phyloP scores from a whole-genome alignment of 2,113 vertebrate species.

The Microtus montanus region DNA sequence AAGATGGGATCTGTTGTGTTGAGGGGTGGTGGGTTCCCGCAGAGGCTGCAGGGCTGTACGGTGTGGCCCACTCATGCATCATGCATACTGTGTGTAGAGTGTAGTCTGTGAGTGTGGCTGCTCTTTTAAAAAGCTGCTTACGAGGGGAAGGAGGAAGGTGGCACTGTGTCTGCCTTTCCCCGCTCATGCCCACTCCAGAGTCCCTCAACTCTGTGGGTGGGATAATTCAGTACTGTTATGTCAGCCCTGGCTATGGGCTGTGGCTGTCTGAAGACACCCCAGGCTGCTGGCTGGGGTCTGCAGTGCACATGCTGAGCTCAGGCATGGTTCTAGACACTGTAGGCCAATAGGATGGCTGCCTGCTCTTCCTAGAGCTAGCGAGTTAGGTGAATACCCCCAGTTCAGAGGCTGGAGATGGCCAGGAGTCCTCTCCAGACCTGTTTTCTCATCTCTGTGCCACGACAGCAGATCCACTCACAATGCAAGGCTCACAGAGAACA shows the following conservation, averaged over 20 bases:
- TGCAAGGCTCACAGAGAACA: not conserved
- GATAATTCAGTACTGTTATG: not conserved
- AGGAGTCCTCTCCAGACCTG: not conserved
- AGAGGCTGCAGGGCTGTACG: not conserved
- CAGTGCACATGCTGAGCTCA: not conserved
- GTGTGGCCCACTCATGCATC: fast-evolving
- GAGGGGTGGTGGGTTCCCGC: not conserved
- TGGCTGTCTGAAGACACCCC: not conserved
- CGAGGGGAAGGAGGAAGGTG: not conserved
- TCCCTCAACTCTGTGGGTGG: not conserved
- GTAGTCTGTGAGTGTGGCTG: not conserved
- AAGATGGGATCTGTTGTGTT: not conserved
- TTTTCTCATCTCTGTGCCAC: not conserved
- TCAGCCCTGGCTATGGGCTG: not conserved
- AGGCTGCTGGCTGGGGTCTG: not conserved
- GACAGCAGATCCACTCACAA: not conserved
- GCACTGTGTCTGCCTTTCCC: not conserved
- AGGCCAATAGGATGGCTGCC: not conserved
- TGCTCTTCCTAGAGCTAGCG: not conserved
- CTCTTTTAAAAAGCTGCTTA: not conserved
- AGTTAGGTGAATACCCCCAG: not conserved
- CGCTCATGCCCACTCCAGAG: not conserved
- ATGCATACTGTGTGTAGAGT: not conserved
- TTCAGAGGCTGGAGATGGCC: not conserved
- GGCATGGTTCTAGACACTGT: not conserved